These are phyloP conservation scores for Trachops cirrhosus DNA, from an alignment of 2,797 vertebrate genomes.

Conservation along the genomic window DNA sequence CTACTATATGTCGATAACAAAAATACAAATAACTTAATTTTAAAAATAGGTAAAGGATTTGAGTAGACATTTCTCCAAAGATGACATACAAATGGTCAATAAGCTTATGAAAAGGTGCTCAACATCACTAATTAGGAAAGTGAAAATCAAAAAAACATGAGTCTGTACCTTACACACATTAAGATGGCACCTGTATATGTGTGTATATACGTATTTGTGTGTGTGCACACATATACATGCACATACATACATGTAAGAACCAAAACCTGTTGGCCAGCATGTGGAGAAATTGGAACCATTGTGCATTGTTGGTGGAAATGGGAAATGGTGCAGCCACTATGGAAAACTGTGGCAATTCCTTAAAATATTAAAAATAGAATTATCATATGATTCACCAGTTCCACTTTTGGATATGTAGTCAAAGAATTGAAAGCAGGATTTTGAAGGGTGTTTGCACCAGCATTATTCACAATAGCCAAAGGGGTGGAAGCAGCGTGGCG, in stretches of 20 bases:
- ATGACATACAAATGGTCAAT: background rate
- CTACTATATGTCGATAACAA: background rate
- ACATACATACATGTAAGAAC: background rate
- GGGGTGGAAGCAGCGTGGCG: background rate
- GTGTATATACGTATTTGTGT: background rate
- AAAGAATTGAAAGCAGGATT: background rate
- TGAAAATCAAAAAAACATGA: background rate
- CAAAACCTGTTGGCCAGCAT: background rate
- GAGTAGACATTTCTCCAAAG: background rate
- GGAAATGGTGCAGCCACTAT: background rate
- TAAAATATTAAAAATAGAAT: constrained; percentile 20
- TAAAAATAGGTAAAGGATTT: background rate
- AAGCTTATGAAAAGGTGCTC: background rate
- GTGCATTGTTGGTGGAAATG: background rate
- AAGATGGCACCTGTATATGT: background rate
- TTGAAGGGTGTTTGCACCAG: background rate
- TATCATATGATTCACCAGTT: background rate
- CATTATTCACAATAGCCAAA: background rate
- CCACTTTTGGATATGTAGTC: background rate
- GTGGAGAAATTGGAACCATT: background rate
- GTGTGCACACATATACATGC: background rate
- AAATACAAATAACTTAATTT: background rate
- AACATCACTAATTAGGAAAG: background rate
- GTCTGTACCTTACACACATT: background rate
- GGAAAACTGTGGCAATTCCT: background rate